These are phyloP conservation scores for Platalea minor DNA, from an alignment of 2,797 vertebrate genomes.

Conservation along the genomic window DNA sequence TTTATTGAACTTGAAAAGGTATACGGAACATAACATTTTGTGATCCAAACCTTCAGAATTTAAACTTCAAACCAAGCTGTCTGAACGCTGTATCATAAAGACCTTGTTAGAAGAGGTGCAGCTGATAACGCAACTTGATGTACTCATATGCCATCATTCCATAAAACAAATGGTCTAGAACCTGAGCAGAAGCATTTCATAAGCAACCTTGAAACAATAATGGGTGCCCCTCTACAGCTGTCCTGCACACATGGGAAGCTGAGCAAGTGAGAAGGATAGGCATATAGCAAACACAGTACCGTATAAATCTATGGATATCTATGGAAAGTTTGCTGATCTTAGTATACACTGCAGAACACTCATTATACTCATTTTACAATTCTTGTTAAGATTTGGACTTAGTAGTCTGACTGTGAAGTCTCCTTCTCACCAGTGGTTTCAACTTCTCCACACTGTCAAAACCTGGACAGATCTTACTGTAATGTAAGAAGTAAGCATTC, in stretches of 20 bases:
- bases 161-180: constrained; percentile 26
- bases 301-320: not conserved
- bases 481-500: not conserved
- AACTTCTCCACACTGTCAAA: not conserved
- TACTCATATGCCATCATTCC: not conserved
- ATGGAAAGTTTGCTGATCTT: not conserved
- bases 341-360: not conserved
- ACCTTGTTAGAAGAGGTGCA: not conserved
- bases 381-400: not conserved
- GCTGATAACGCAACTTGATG: not conserved
- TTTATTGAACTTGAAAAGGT: not conserved
- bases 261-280: not conserved
- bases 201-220: not conserved
- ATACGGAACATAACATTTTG: not conserved
- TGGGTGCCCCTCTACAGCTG: not conserved
- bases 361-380: not conserved
- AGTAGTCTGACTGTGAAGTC: not conserved
- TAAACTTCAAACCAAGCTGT: not conserved
- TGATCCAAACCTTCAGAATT: constrained; percentile 7
- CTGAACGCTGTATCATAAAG: not conserved
- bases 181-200: not conserved
- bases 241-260: not conserved
- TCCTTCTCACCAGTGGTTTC: not conserved
- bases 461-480: not conserved
- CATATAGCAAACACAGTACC: not conserved